Evolutionary conservation across 2,888 invertebrate genomes (phyloP), one percentile per base, ranked within the genome.

Genomic region (Rhagophthalmus giganteus): DNA sequence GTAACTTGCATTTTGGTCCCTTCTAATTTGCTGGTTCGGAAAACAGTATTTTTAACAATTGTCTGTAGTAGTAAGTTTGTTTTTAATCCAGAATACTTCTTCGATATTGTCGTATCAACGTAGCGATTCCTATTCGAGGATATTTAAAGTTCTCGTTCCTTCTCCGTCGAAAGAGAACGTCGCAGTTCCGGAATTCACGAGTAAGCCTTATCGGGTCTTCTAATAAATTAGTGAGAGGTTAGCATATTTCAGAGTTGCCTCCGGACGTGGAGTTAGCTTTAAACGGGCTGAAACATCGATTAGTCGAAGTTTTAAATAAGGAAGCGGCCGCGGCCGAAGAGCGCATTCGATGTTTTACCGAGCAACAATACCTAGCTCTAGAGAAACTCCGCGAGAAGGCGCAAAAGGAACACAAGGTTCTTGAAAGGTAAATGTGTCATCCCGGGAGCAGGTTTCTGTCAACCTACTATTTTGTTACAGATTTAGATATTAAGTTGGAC

Each of bases 251-350:
- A 78, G 78, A 76, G 64, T 66, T 76, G 33, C 77, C 79, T 66
- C 76, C 74, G 42, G 78, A 79, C 8, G 72, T 79, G 27, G 79
- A 81, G 65, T 75, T 79, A 52, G 80, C 80, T 49, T 76, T 85
- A 55, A 78, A 80, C 40, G 78, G 77, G 34, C 75, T 88, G 24
- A 85, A 83, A 65, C 83, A 85, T 62, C 82, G 85, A 64, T 78
- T 88, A 52, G 82, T 84, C 50, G 82, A 83, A 60, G 84, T 81
- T 34, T 74, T 91, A 40, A 83, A 86, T 67, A 79, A 81, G 33
- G 86, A 90, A 74, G 81, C 87, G 39, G 78, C 81, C 32, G 80
- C 81, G 1, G 83, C 88, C 33, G 90, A 90, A 66, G 87, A 88
- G 62, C 81, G 85, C 59, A 86, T 93, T 52, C 82, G 86, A 65